Percentiles rank a stretch among this genome's conserved stretches.
Conservation (phyloP, 2,888 invertebrate genomes). For the Ischnura elegans region DNA sequence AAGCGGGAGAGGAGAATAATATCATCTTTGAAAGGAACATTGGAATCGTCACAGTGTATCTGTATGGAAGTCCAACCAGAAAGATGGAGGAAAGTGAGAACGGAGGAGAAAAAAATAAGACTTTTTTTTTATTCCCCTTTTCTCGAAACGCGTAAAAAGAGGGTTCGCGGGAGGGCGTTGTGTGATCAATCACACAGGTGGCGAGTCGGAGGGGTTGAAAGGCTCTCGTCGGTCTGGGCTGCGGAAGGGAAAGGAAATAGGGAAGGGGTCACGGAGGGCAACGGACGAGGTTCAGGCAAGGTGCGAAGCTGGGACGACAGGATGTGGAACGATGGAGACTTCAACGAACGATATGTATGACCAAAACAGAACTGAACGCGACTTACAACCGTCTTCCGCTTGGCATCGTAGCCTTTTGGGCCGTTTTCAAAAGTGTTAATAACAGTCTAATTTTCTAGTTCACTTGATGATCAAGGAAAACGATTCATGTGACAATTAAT, state of each 20-base stretch:
- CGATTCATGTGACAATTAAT: too few relatives aligned
- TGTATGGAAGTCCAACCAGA: background rate
- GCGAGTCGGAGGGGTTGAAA: slow-evolving; percentile 53
- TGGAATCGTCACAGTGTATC: slow-evolving; percentile 50
- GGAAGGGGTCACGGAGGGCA: background rate
- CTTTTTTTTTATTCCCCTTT: slow-evolving; percentile 17
- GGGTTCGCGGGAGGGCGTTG: background rate
- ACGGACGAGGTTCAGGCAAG: background rate
- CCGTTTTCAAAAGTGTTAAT: too few relatives aligned
- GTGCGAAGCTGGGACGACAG: background rate
- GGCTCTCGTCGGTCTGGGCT: background rate
- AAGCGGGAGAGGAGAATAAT: background rate
- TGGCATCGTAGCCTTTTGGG: too few relatives aligned
- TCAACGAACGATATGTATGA: too few relatives aligned
- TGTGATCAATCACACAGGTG: slow-evolving; percentile 63
- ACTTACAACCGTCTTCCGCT: too few relatives aligned
- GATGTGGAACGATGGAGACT: background rate
- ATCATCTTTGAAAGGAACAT: slow-evolving; percentile 49
- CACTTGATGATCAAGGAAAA: too few relatives aligned
- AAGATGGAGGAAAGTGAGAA: background rate
- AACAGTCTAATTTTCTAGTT: too few relatives aligned
- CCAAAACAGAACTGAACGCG: too few relatives aligned
- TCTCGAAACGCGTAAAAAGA: slow-evolving; percentile 5
- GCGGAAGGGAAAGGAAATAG: background rate
- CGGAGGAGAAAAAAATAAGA: background rate